A percentile compares a stretch with the other conserved stretches of the same genome.
Evolutionary conservation across 2,888 invertebrate species (phyloP).

Genomic region (Melipona beecheii): DNA sequence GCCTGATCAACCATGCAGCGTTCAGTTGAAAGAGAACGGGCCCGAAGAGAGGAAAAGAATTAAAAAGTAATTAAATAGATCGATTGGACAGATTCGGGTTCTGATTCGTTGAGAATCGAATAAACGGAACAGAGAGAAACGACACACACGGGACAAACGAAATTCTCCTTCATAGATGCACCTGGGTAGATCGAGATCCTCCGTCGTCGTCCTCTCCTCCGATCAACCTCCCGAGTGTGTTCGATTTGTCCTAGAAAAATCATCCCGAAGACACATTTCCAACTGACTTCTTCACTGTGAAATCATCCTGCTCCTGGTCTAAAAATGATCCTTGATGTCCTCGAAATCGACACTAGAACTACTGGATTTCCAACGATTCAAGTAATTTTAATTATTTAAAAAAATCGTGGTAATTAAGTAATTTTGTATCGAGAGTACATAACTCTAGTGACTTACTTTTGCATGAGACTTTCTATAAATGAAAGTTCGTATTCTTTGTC

Average conservation of each 20-base stretch:
- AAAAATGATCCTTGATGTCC: background rate
- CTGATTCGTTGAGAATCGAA: conserved; percentile 20
- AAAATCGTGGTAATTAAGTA: too few species aligned
- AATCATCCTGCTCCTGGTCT: background rate
- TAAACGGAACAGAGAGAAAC: background rate
- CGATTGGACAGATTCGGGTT: conserved; percentile 22
- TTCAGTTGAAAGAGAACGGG: conserved; percentile 72
- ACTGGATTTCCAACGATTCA: too few species aligned
- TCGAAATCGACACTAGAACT: background rate
- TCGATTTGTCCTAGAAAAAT: background rate
- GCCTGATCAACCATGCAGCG: conserved; percentile 81
- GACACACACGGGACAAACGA: background rate
- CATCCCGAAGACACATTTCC: background rate
- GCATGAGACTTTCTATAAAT: too few species aligned
- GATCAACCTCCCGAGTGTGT: background rate
- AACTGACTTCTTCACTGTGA: background rate
- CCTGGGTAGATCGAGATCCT: conserved; percentile 31
- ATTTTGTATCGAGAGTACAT: too few species aligned
- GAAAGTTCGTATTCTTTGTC: too few species aligned
- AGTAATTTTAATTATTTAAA: background rate
- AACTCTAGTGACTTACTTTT: too few species aligned
- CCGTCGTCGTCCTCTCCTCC: background rate
- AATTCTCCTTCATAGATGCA: conserved; percentile 47
- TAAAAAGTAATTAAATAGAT: background rate
- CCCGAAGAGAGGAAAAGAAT: conserved; percentile 9